phyloP scores from a whole-genome alignment of 2,797 vertebrate species.

The Cetoscarus ocellatus region DNA sequence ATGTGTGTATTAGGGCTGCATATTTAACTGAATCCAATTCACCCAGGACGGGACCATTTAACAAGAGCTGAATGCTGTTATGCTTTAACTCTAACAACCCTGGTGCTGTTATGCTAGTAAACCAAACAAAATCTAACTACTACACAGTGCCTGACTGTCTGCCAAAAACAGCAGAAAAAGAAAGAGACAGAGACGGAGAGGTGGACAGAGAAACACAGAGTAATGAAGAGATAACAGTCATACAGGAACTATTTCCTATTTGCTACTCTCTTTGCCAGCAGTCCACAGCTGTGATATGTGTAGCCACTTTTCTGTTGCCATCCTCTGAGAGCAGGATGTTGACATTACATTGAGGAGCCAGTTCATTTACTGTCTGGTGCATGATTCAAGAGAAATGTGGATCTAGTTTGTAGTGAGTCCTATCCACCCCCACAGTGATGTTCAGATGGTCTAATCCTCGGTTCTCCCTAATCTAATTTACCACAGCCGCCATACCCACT shows the following conservation, averaged over 20 bases:
- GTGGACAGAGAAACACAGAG: not conserved
- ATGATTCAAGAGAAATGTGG: slow-evolving; percentile 97
- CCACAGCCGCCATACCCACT: slow-evolving; percentile 96
- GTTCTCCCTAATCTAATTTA: slow-evolving; percentile 98
- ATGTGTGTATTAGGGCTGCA: too few species aligned
- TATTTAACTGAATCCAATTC: too few species aligned
- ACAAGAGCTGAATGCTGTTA: slow-evolving; percentile 32
- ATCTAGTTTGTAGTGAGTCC: slow-evolving; percentile 97
- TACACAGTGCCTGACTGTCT: slow-evolving; percentile 32
- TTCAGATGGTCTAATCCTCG: slow-evolving; percentile 90
- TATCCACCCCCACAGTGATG: slow-evolving; percentile 95
- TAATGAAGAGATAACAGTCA: slow-evolving; percentile 12
- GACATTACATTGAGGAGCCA: slow-evolving; percentile 93
- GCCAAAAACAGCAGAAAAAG: slow-evolving; percentile 25
- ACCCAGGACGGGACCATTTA: slow-evolving; percentile 26
- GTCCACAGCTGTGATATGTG: slow-evolving; percentile 97
- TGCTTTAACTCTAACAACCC: slow-evolving; percentile 32
- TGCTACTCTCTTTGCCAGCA: slow-evolving; percentile 88
- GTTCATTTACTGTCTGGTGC: slow-evolving; percentile 94
- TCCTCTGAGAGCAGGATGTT: slow-evolving; percentile 98
- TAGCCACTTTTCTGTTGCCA: slow-evolving; percentile 96
- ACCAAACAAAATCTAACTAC: slow-evolving; percentile 36
- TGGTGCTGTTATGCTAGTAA: slow-evolving; percentile 31
- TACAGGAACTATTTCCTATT: slow-evolving; percentile 80
- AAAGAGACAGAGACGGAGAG: not conserved